Conservation (phyloP, 2,888 invertebrate genomes). For the Apocheima hispidaria region DNA sequence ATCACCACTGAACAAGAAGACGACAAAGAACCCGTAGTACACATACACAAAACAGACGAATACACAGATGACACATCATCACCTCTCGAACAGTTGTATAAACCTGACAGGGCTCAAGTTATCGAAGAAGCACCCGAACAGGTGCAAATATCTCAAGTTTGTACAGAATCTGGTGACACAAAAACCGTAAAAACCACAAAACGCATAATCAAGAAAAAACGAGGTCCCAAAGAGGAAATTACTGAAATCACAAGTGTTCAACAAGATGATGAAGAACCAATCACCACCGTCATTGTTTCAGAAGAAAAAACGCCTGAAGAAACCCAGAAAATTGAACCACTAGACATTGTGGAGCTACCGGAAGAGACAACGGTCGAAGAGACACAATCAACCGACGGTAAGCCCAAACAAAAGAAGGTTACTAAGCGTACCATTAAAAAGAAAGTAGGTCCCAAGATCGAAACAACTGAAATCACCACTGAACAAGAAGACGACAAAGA, state of each 20-base stretch:
- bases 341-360: conserved; percentile 59
- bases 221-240: conserved; percentile 55
- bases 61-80: conserved; percentile 55
- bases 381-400: conserved; percentile 54
- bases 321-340: conserved; percentile 41
- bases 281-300: conserved; percentile 52
- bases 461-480: conserved; percentile 55
- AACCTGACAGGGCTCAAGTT: conserved; percentile 54
- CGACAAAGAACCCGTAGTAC: conserved; percentile 44
- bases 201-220: conserved; percentile 61
- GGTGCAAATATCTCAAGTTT: conserved; percentile 44
- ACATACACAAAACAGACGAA: conserved; percentile 6
- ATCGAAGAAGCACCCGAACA: conserved; percentile 54
- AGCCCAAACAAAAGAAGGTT: conserved; percentile 56
- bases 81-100: conserved; percentile 47
- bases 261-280: conserved; percentile 66
- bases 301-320: neutral
- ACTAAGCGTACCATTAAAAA: conserved; percentile 68
- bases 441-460: conserved; percentile 61
- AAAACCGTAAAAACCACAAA: conserved; percentile 52
- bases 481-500: conserved; percentile 53
- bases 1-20: conserved; percentile 58
- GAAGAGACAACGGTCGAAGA: conserved; percentile 60
- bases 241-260: conserved; percentile 74
- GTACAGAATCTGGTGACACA: conserved; percentile 58